Evolutionary conservation across 2,888 invertebrate species (phyloP).

Genomic region (Watsonalla binaria): DNA sequence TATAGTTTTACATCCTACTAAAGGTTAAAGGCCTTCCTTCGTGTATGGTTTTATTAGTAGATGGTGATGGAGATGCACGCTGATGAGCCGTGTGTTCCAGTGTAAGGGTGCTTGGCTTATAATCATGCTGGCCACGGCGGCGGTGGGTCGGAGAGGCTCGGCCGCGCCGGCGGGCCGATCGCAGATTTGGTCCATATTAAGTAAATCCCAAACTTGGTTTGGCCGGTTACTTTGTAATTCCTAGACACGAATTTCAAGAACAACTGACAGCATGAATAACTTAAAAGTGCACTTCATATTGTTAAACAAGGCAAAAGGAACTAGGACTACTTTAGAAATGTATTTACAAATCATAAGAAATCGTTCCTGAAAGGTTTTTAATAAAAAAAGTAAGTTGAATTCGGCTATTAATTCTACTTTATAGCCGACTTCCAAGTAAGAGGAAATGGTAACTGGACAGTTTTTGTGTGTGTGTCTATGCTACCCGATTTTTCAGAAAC

Average conservation of each 20-base stretch:
- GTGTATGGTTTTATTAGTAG: not conserved
- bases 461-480: too few species aligned
- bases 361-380: too few species aligned
- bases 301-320: too few species aligned
- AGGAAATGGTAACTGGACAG: too few species aligned
- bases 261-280: not conserved
- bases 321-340: too few species aligned
- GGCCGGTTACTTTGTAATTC: not conserved
- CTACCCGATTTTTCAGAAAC: too few species aligned
- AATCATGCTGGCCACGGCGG: not conserved
- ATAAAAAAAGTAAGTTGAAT: too few species aligned
- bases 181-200: not conserved
- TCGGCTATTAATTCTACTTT: too few species aligned
- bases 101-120: not conserved
- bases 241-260: not conserved
- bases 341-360: too few species aligned
- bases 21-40: not conserved
- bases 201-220: not conserved
- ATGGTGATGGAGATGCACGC: not conserved
- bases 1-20: slow-evolving; percentile 3
- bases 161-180: not conserved
- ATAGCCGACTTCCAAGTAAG: too few species aligned
- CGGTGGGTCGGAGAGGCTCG: too few species aligned
- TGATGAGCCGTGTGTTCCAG: not conserved
- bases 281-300: not conserved